Percentiles rank a stretch among this genome's conserved stretches.
Evolutionary conservation across 2,888 invertebrate species (phyloP).

Genomic region (Perizoma affinitatum): DNA sequence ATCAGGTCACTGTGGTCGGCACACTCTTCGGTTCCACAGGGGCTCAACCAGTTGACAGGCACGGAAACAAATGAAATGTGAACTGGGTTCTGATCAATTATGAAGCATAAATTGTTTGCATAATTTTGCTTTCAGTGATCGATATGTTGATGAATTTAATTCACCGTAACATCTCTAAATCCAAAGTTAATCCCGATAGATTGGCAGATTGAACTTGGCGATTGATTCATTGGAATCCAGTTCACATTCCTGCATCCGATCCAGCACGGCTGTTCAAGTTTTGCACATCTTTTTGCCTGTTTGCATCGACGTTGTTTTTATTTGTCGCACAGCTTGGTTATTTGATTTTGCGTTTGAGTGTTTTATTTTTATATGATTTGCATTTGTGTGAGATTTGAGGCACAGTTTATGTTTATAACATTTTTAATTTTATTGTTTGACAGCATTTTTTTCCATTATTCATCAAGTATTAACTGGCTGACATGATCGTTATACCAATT

Average conservation of each 20-base stretch:
- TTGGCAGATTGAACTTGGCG: slow-evolving; percentile 42
- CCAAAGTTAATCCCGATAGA: slow-evolving; percentile 23
- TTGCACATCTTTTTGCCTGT: slow-evolving; percentile 78
- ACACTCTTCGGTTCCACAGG: slow-evolving; percentile 89
- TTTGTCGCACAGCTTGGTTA: slow-evolving; percentile 67
- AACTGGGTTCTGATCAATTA: slow-evolving; percentile 46
- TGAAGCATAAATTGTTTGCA: not conserved
- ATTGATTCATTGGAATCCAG: slow-evolving; percentile 60
- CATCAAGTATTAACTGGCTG: slow-evolving; percentile 28
- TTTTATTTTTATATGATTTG: slow-evolving; percentile 38
- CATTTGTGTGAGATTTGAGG: slow-evolving; percentile 43
- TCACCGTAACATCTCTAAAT: slow-evolving; percentile 14
- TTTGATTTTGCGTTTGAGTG: slow-evolving; percentile 46
- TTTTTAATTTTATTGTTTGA: slow-evolving; percentile 22
- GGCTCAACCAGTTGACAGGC: slow-evolving; percentile 92
- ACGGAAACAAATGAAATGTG: slow-evolving; percentile 73
- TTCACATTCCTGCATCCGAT: slow-evolving; percentile 71
- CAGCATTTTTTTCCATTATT: slow-evolving; percentile 22
- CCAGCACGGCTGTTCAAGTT: slow-evolving; percentile 64
- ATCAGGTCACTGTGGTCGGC: slow-evolving; percentile 94
- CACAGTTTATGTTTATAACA: slow-evolving; percentile 36
- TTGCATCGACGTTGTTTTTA: slow-evolving; percentile 59
- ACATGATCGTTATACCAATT: slow-evolving; percentile 29
- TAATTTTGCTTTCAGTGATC: slow-evolving; percentile 11
- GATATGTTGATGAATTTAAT: slow-evolving; percentile 14